phyloP scores from a whole-genome alignment of 2,797 vertebrate species.

The Amniataba percoides region DNA sequence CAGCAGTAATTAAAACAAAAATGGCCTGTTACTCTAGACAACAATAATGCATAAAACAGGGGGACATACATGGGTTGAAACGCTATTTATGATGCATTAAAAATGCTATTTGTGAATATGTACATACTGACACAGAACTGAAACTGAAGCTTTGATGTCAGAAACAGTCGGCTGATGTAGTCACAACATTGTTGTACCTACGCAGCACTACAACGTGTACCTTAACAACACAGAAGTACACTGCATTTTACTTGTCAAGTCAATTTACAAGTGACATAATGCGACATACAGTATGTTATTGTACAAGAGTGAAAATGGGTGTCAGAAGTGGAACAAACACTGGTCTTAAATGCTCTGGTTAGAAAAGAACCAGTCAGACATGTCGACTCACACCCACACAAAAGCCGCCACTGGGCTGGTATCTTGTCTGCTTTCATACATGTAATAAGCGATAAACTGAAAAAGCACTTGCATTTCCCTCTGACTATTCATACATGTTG shows the following conservation, averaged over 20 bases:
- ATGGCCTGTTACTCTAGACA: slow-evolving; percentile 23
- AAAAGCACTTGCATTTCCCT: background rate
- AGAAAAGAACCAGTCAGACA: background rate
- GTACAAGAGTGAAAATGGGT: slow-evolving; percentile 1
- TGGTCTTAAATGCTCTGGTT: background rate
- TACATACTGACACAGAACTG: background rate
- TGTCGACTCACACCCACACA: background rate
- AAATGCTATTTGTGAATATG: slow-evolving; percentile 6
- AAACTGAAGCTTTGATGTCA: background rate
- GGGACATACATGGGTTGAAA: slow-evolving; percentile 34
- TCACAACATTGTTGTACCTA: background rate
- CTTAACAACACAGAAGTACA: background rate
- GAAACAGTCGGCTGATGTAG: background rate
- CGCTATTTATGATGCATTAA: background rate
- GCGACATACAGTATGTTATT: background rate
- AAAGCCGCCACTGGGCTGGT: background rate
- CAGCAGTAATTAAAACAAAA: slow-evolving; percentile 29
- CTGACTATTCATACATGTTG: slow-evolving; percentile 2
- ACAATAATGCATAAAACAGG: slow-evolving; percentile 30
- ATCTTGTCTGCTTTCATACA: background rate
- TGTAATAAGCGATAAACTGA: background rate
- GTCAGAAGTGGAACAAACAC: background rate
- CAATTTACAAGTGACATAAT: slow-evolving; percentile 4
- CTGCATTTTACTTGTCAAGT: background rate
- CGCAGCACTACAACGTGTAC: background rate